These are phyloP conservation scores for Halcyon chelicuti DNA, from an alignment of 2,797 vertebrate species.

Conservation along the genomic window DNA sequence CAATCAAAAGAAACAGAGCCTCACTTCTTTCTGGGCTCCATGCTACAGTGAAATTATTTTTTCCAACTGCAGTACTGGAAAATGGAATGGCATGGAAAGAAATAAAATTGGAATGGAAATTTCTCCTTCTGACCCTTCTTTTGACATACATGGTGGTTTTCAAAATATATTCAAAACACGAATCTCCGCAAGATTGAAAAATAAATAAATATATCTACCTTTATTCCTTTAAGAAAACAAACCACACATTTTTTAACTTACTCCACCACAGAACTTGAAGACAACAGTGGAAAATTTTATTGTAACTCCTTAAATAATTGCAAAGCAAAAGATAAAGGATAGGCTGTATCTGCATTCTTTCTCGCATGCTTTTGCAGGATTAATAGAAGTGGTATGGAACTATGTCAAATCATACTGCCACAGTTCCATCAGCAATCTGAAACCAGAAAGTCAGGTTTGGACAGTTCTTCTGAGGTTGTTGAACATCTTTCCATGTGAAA, in stretches of 20 bases:
- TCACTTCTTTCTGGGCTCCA: background rate
- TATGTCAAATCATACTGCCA: background rate
- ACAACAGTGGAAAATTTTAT: background rate
- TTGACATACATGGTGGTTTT: background rate
- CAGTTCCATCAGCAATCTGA: background rate
- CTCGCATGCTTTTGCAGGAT: background rate
- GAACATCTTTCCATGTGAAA: background rate
- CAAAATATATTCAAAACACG: background rate
- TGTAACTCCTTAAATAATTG: background rate
- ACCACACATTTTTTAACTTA: background rate
- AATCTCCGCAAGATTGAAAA: background rate
- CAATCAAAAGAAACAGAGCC: background rate
- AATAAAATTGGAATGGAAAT: background rate
- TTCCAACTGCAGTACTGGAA: background rate
- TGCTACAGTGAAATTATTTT: background rate
- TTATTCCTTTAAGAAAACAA: background rate
- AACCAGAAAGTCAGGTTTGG: background rate
- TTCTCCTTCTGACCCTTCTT: background rate
- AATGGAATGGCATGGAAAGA: background rate
- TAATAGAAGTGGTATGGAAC: background rate
- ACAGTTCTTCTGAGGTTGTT: background rate
- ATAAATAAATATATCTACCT: background rate
- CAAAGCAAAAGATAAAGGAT: background rate
- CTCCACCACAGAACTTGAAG: background rate
- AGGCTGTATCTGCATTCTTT: background rate